Conservation (phyloP, 2,113 vertebrate genomes). For the Tupaia chinensis region DNA sequence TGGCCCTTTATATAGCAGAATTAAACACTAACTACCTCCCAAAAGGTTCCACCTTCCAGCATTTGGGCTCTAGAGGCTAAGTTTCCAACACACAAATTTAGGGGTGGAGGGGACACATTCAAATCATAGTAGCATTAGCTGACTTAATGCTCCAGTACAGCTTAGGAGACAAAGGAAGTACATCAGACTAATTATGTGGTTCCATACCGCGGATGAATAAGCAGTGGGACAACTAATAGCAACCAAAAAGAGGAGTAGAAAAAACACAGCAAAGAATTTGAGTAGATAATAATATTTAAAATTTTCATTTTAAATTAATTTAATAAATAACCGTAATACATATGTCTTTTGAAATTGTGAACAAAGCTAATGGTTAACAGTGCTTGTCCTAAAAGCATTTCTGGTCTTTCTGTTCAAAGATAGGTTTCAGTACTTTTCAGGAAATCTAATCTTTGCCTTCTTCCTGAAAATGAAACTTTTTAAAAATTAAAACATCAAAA, state of each 20-base stretch:
- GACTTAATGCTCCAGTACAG: not conserved
- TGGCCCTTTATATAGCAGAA: not conserved
- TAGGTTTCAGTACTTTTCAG: not conserved
- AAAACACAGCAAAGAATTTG: not conserved
- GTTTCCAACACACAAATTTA: not conserved
- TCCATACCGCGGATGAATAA: not conserved
- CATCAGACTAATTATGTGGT: not conserved
- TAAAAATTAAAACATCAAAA: not conserved
- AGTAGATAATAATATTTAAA: not conserved
- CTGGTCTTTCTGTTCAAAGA: not conserved
- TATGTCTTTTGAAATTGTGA: not conserved
- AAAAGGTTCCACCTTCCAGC: not conserved
- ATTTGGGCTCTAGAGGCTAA: not conserved
- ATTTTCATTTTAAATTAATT: not conserved
- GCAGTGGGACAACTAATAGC: not conserved
- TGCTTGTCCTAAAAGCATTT: not conserved
- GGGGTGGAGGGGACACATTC: not conserved
- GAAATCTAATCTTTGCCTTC: not conserved
- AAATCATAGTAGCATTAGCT: not conserved
- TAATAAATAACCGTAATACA: not conserved
- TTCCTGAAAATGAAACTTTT: constrained; percentile 16
- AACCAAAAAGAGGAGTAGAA: not conserved
- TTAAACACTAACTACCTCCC: not conserved
- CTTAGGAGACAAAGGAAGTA: not conserved
- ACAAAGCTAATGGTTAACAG: not conserved